Conservation (phyloP, 2,888 invertebrate species). For the Tachina fera region DNA sequence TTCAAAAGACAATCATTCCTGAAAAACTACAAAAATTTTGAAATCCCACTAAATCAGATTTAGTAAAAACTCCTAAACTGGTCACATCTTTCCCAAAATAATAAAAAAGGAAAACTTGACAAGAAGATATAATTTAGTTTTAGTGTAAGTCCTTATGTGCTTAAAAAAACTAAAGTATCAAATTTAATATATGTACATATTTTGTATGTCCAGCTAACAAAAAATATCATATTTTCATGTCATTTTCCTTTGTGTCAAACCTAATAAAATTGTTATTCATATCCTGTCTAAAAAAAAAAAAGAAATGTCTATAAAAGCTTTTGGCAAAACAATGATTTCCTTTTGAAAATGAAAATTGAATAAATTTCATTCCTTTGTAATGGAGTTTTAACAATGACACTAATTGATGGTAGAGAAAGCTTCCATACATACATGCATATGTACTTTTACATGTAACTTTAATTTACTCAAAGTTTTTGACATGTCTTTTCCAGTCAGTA, state of each 20-base stretch:
- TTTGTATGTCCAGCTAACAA: background rate
- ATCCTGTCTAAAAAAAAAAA: slow-evolving; percentile 54
- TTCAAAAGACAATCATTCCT: too few species aligned
- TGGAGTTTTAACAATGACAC: slow-evolving; percentile 57
- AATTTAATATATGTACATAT: too few species aligned
- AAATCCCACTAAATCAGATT: too few species aligned
- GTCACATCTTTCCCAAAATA: too few species aligned
- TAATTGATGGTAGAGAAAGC: slow-evolving; percentile 64
- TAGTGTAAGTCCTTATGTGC: too few species aligned
- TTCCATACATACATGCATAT: background rate
- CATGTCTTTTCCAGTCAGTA: slow-evolving; percentile 35
- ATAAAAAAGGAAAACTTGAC: too few species aligned
- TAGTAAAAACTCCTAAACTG: too few species aligned
- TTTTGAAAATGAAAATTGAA: slow-evolving; percentile 50
- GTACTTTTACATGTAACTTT: slow-evolving; percentile 48
- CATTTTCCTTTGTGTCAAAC: slow-evolving; percentile 21
- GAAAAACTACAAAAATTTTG: too few species aligned
- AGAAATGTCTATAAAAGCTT: slow-evolving; percentile 41
- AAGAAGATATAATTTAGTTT: too few species aligned
- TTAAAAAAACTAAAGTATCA: too few species aligned
- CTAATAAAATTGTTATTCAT: slow-evolving; percentile 30
- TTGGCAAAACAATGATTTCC: slow-evolving; percentile 60
- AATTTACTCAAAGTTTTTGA: slow-evolving; percentile 66
- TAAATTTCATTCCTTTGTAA: slow-evolving; percentile 54
- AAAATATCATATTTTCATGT: background rate